Evolutionary conservation across 2,113 vertebrate species (phyloP), one percentile per base, ranked within the genome.

Genomic region (Ahaetulla prasina): DNA sequence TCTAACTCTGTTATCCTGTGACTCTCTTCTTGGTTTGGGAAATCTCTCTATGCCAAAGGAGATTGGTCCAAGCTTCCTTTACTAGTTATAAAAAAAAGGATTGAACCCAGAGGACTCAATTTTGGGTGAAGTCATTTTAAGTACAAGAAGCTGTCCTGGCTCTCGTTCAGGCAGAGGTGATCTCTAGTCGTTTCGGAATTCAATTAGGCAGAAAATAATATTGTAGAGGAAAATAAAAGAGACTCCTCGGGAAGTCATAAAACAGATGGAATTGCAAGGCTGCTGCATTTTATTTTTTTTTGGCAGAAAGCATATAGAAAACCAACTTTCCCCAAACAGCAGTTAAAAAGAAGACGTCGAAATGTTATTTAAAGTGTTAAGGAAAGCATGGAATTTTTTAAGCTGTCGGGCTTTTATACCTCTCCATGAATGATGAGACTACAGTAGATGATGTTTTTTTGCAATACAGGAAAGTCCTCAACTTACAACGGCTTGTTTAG

Each of bases 101-200:
- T 91, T 27, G 35, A 49, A 50, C n/a, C 57, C 11, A 35, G 45
- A 4, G 11, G 54, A 2, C 30, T 39, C n/a, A 49, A 35, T 0
- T 68, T 10, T 95, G 94, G 91, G 91, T 57, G 54, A 35, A 92
- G n/a, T 60, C n/a, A 50, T 20, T 27, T 85, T 89, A 50, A 92
- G 68, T 85, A 85, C 57, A 92, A 94, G 14, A 0, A 63, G 87
- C 35, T 85, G 80, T 22, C 3, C 7, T n/a, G 85, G 0, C 7
- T 53, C 47, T 88, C 63, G 11, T 2, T 89, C 94, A 18, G 0
- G n/a, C 94, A 92, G 74, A 22, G 0, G 30, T 27, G 85, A 68
- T 74, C 74, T 93, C 20, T 45, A 47, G 9, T 43, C 87, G 89
- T 35, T 8, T 92, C 90, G n/a, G 2, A 92, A 6, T 39, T 94